These are phyloP conservation scores for Amazona guildingii DNA, from an alignment of 2,113 vertebrate genomes.

Conservation along the genomic window DNA sequence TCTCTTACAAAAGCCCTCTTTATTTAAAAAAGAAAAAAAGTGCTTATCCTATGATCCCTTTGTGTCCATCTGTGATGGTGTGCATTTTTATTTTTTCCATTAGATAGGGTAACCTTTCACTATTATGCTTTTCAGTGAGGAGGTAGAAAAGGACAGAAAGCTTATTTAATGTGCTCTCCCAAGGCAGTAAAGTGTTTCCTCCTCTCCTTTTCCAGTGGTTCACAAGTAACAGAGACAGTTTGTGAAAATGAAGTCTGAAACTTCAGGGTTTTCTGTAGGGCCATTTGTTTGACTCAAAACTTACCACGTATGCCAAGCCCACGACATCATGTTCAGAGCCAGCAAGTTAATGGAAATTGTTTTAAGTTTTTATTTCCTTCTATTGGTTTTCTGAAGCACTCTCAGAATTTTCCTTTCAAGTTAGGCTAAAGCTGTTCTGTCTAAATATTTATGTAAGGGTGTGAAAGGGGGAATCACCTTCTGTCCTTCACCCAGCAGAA, in stretches of 20 bases:
- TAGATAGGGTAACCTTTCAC: slow-evolving; percentile 20
- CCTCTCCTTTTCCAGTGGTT: slow-evolving; percentile 28
- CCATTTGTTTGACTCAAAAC: slow-evolving; percentile 21
- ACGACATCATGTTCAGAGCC: background rate
- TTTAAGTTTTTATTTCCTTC: slow-evolving; percentile 59
- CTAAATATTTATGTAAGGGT: slow-evolving; percentile 57
- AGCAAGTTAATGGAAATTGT: slow-evolving; percentile 63
- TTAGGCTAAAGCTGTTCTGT: slow-evolving; percentile 28
- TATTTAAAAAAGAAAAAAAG: background rate
- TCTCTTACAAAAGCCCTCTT: background rate
- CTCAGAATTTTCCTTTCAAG: slow-evolving; percentile 58
- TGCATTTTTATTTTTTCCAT: background rate
- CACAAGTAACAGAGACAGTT: slow-evolving; percentile 44
- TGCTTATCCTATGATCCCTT: background rate
- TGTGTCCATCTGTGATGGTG: background rate
- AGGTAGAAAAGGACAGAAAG: slow-evolving; percentile 20
- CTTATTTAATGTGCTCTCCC: slow-evolving; percentile 30
- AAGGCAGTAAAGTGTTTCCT: slow-evolving; percentile 24
- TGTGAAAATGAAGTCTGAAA: slow-evolving; percentile 48
- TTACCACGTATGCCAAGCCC: background rate
- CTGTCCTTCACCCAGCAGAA: slow-evolving; percentile 14
- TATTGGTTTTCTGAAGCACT: slow-evolving; percentile 44
- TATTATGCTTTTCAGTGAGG: background rate
- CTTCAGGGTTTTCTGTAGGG: slow-evolving; percentile 33
- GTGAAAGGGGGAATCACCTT: slow-evolving; percentile 63